Evolutionary conservation across 2,888 invertebrate species (phyloP).

Genomic region (Lepidocyrtoides sp.): DNA sequence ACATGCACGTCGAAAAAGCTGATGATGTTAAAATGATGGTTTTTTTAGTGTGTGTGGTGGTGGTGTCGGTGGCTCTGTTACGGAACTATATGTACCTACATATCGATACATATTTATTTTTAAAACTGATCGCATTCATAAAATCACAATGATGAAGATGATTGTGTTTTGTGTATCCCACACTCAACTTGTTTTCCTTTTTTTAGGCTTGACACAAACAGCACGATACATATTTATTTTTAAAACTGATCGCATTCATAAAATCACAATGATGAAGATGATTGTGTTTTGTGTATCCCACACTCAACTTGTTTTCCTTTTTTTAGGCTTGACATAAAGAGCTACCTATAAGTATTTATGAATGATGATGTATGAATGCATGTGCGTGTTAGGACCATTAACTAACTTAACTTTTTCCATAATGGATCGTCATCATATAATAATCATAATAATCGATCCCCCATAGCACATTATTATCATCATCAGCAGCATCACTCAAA

Average conservation of each 20-base stretch:
- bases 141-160: slow-evolving; percentile 32
- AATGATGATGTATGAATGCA: background rate
- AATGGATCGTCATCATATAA: slow-evolving; percentile 48
- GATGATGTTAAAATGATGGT: background rate
- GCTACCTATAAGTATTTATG: background rate
- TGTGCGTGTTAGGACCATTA: slow-evolving; percentile 70
- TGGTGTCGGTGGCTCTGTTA: background rate
- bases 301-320: slow-evolving; percentile 59
- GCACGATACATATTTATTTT: slow-evolving; percentile 7
- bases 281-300: slow-evolving; percentile 73
- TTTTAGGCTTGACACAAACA: slow-evolving; percentile 59
- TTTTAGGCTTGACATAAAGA: slow-evolving; percentile 59
- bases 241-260: slow-evolving; percentile 43
- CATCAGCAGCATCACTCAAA: no score
- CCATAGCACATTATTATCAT: background rate
- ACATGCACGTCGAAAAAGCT: background rate
- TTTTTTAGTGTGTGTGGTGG: background rate
- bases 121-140: slow-evolving; percentile 43
- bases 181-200: slow-evolving; percentile 59
- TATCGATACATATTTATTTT: slow-evolving; percentile 18
- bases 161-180: slow-evolving; percentile 70
- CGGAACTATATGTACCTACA: background rate
- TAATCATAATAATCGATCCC: slow-evolving; percentile 36
- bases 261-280: slow-evolving; percentile 32
- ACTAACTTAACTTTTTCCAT: slow-evolving; percentile 45